Evolutionary conservation across 2,888 invertebrate genomes (phyloP).

Genomic region (Micoletzkya japonica): DNA sequence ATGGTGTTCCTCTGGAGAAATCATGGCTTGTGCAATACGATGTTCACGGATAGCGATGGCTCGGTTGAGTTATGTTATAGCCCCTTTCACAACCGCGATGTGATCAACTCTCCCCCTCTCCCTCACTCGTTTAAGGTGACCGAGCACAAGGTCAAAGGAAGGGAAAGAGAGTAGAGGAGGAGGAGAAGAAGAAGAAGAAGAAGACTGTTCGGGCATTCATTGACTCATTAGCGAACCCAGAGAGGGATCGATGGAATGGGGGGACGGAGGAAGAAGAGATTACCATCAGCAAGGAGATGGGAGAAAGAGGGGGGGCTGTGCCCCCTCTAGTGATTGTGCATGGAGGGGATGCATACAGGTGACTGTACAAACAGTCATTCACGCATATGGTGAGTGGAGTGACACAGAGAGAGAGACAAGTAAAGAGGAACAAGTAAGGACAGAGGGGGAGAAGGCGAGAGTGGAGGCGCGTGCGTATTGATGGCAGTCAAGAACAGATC

Average conservation of each 20-base stretch:
- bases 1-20: too few species aligned
- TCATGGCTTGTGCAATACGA: too few species aligned
- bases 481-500: background rate
- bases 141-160: background rate
- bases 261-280: background rate
- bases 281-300: too few species aligned
- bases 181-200: background rate
- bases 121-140: constrained; percentile 1
- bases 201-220: background rate
- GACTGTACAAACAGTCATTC: background rate
- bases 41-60: too few species aligned
- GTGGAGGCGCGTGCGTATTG: background rate
- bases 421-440: background rate
- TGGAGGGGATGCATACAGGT: constrained; percentile 14
- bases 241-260: constrained; percentile 4
- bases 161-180: background rate
- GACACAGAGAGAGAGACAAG: constrained; percentile 14
- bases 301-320: too few species aligned
- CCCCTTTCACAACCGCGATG: background rate
- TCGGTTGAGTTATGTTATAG: too few species aligned
- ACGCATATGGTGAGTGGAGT: background rate
- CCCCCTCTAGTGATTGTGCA: too few species aligned
- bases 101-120: constrained; percentile 2
- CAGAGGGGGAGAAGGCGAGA: background rate
- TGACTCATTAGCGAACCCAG: background rate